phyloP scores from a whole-genome alignment of 2,888 invertebrate genomes.

The Himalopsyche japonica region DNA sequence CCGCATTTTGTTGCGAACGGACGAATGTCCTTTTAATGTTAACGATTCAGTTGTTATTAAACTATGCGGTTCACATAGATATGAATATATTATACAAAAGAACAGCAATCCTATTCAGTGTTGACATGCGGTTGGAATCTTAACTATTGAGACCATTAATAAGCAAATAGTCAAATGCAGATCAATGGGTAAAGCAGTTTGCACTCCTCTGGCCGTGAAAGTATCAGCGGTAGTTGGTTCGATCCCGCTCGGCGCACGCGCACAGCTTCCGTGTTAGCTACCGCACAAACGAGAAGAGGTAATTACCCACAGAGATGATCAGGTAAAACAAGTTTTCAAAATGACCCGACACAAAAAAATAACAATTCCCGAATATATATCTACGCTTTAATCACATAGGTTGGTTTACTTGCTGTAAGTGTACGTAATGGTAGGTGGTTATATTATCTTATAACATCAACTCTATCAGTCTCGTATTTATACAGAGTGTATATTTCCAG shows the following conservation, averaged over 20 bases:
- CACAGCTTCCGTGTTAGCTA: constrained; percentile 39
- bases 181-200: background rate
- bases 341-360: constrained; percentile 4
- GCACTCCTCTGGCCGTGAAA: background rate
- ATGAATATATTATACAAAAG: too few relatives aligned
- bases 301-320: constrained; percentile 23
- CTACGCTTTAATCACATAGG: background rate
- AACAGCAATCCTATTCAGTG: too few relatives aligned
- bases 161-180: too few relatives aligned
- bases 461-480: background rate
- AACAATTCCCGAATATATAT: background rate
- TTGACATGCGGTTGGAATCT: too few relatives aligned
- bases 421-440: background rate
- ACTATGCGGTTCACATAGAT: too few relatives aligned
- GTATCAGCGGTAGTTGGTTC: constrained; percentile 4
- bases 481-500: too few relatives aligned
- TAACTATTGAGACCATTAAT: too few relatives aligned
- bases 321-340: constrained; percentile 22
- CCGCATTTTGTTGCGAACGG: too few relatives aligned
- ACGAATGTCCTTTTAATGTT: too few relatives aligned
- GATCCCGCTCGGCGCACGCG: constrained; percentile 31
- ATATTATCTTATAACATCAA: background rate
- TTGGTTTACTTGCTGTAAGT: background rate
- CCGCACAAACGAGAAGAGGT: constrained; percentile 21
- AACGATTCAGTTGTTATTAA: too few relatives aligned